Conservation (phyloP, 2,888 invertebrate genomes). For the Chloromyia formosa region DNA sequence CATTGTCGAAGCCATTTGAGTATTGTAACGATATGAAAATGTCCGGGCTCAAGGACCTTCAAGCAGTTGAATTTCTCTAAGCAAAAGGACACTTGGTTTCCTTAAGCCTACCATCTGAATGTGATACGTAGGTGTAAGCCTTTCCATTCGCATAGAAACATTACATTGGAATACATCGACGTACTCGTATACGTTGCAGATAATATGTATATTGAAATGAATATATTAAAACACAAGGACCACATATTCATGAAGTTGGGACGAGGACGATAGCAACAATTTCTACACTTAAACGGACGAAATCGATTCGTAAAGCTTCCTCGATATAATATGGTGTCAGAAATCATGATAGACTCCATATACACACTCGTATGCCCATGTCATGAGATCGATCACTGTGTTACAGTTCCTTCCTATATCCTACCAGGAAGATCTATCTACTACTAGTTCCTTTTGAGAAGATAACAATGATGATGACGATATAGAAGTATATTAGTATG, state of each 20-base stretch:
- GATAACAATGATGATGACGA: no score
- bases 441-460: no score
- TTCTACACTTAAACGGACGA: conserved; percentile 6
- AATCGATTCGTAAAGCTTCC: not conserved
- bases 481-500: not conserved
- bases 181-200: not conserved
- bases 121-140: not conserved
- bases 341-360: conserved; percentile 12
- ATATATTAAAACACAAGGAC: no score
- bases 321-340: not conserved
- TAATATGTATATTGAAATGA: not conserved
- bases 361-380: no score
- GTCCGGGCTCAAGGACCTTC: conserved; percentile 1
- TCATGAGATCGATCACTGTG: conserved; percentile 9
- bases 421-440: no score
- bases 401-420: not conserved
- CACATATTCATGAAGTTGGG: not conserved
- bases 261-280: not conserved
- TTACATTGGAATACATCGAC: not conserved
- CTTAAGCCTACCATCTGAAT: not conserved
- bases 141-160: not conserved
- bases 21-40: not conserved
- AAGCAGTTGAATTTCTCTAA: conserved; percentile 3
- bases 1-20: not conserved
- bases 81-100: conserved; percentile 16